These are phyloP conservation scores for Hyposoter didymator DNA, from an alignment of 2,888 invertebrate genomes.

Conservation along the genomic window DNA sequence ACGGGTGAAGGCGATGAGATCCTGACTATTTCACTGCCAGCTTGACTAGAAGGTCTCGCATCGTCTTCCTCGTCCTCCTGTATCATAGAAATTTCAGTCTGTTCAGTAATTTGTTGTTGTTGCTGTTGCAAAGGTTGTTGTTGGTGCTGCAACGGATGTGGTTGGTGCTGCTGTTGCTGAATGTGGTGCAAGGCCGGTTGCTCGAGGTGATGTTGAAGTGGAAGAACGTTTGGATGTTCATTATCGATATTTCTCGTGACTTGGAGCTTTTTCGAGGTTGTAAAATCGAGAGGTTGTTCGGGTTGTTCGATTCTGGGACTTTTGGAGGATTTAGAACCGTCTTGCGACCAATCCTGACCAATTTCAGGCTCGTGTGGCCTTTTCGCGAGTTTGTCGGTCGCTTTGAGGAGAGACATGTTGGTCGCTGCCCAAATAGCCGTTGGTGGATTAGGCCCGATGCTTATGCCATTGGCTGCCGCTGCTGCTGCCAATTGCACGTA, in stretches of 20 bases:
- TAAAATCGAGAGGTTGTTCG: slow-evolving; percentile 82
- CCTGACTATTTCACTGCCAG: slow-evolving; percentile 73
- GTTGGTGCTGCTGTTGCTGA: slow-evolving; percentile 27
- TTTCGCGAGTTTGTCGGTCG: slow-evolving; percentile 82
- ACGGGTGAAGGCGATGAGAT: slow-evolving; percentile 73
- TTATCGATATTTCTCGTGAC: slow-evolving; percentile 64
- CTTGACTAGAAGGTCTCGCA: slow-evolving; percentile 77
- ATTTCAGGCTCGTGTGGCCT: slow-evolving; percentile 79
- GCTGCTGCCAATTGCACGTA: slow-evolving; percentile 87
- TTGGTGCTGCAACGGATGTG: slow-evolving; percentile 29
- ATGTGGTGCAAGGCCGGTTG: slow-evolving; percentile 17
- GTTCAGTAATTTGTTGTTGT: slow-evolving; percentile 33
- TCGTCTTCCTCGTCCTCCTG: slow-evolving; percentile 69
- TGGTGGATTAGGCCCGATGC: slow-evolving; percentile 83
- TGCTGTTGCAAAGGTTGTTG: slow-evolving; percentile 41
- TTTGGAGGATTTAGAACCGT: slow-evolving; percentile 73
- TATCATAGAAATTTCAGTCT: slow-evolving; percentile 57
- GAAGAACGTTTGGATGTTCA: slow-evolving; percentile 59
- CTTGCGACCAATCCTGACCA: slow-evolving; percentile 77
- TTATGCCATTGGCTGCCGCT: slow-evolving; percentile 83
- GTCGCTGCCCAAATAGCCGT: slow-evolving; percentile 83
- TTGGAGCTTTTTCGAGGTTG: slow-evolving; percentile 81
- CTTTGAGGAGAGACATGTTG: slow-evolving; percentile 82
- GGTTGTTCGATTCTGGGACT: slow-evolving; percentile 77
- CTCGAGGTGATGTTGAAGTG: background rate